phyloP scores from a whole-genome alignment of 2,113 vertebrate genomes.

The Hydrochoerus hydrochaeris region DNA sequence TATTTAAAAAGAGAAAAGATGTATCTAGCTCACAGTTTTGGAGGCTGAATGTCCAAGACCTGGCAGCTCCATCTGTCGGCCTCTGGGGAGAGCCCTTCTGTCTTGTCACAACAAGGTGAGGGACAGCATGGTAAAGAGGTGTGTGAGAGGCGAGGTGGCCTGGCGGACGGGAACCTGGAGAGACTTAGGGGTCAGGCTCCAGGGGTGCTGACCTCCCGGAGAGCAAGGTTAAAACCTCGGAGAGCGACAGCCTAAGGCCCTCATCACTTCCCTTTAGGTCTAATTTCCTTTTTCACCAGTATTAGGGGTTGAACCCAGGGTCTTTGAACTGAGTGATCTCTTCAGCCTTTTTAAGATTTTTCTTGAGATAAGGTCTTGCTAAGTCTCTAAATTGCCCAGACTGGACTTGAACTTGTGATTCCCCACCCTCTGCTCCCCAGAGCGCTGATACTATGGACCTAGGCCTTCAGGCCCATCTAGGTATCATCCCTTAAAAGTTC shows the following conservation, averaged over 20 bases:
- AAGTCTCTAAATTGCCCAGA: not conserved
- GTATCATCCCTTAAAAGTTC: not conserved
- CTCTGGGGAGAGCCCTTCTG: not conserved
- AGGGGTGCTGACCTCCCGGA: not conserved
- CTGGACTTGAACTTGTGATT: not conserved
- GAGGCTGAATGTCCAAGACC: not conserved
- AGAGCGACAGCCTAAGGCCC: too few species aligned
- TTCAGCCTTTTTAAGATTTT: not conserved
- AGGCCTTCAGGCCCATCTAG: not conserved
- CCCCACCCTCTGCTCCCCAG: not conserved
- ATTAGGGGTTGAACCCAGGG: not conserved
- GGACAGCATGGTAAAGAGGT: not conserved
- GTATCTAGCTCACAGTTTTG: not conserved
- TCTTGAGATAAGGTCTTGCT: not conserved
- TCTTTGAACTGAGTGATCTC: not conserved
- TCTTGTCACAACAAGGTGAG: not conserved
- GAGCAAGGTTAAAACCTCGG: not conserved
- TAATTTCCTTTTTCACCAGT: not conserved
- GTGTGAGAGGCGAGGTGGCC: not conserved
- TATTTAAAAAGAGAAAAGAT: not conserved
- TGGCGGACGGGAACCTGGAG: not conserved
- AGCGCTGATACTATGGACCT: not conserved
- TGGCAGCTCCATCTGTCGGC: not conserved
- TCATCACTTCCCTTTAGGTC: too few species aligned
- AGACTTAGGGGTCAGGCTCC: not conserved